A percentile compares a stretch with the other conserved stretches of the same genome.
phyloP scores from a whole-genome alignment of 2,797 vertebrate species.

The Mus spretus region DNA sequence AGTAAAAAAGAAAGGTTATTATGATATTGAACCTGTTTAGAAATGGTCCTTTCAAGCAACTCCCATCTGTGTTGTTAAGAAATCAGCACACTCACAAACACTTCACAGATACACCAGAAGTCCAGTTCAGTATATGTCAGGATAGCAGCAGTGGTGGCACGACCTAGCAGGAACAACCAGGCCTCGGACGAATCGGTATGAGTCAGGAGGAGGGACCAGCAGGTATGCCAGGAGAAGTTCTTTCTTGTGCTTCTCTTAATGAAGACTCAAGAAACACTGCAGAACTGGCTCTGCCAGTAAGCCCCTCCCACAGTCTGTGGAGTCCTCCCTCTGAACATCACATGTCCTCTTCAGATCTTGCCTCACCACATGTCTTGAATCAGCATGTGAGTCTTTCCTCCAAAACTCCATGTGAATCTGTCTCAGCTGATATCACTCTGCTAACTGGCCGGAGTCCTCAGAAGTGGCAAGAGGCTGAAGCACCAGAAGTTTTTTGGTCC shows the following conservation, averaged over 20 bases:
- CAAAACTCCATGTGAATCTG: not conserved
- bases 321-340: no score
- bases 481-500: not conserved
- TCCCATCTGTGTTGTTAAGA: not conserved
- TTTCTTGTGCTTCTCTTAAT: no score
- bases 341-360: no score
- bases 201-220: no score
- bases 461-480: not conserved
- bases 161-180: not conserved
- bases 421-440: not conserved
- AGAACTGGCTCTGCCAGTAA: no score
- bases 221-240: no score
- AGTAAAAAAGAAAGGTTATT: not conserved
- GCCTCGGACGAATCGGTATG: not conserved
- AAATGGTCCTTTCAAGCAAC: not conserved
- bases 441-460: not conserved
- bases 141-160: not conserved
- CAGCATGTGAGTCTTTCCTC: no score
- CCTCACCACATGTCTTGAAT: no score
- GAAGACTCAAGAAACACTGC: no score
- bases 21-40: not conserved
- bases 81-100: not conserved
- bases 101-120: not conserved
- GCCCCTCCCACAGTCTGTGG: no score
- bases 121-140: not conserved